Base-by-base conservation (phyloP, 2,888 invertebrate species). In the Macrophya alboannulata region DNA sequence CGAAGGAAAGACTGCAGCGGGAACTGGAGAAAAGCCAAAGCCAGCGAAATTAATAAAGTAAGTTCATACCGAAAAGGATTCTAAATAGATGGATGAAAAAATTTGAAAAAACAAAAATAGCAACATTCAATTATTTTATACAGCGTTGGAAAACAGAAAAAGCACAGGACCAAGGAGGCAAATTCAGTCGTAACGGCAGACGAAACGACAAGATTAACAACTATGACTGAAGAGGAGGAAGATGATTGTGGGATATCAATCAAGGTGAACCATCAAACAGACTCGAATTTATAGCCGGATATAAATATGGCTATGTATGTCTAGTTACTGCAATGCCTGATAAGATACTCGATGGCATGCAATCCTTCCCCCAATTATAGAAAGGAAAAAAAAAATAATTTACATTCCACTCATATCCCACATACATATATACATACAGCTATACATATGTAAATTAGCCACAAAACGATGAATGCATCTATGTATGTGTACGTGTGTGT, bases 221-320 rank as follows among this genome's bases (percentile, higher is more conserved):
- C 97, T 51, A 98, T 98, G 97, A 96, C 96, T 87, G 98, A 98
- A 93, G 97, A 97, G 87, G 98, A 98, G 88, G 97, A 97, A 93
- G 97, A 97, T 89, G 97, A 97, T 89, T 95, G 95, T 86, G 94
- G 94, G 90, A 95, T 95, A 87, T 95, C 95, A 82, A 95, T 96
- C 91, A 95, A 95, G 95, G 95, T 96, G 95, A 95, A 94, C 89
- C 88, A 90, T 89, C 72, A 55, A 72, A 65, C 86, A 89, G 86
- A 87, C 86, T 87, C 87, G 89, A 89, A 91, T 62, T 43, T 37
- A 51, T 68, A 77, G 76, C 10, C 25, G 25, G 12, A n/a, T n/a
- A 71, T 71, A n/a, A 6, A 40, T 15, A 17, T 59, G 10, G 6
- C 21, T 21, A 59, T 59, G 9, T 12, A 31, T n/a, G n/a, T 12